Evolutionary conservation across 2,888 invertebrate species (phyloP).

Genomic region (Galerucella pusilla): DNA sequence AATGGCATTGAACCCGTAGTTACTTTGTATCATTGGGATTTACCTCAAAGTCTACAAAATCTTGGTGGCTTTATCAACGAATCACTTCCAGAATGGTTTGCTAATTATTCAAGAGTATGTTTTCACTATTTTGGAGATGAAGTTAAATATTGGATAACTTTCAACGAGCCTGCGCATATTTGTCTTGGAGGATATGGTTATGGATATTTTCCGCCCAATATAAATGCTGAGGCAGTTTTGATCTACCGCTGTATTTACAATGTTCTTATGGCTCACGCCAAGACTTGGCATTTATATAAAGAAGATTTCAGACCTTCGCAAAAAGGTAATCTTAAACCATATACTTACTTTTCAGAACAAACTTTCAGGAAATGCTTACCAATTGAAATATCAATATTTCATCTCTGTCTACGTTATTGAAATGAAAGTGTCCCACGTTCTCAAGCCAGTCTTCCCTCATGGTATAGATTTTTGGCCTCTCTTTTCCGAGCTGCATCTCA

Average conservation of each 20-base stretch:
- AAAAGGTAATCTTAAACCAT: slow-evolving; percentile 33
- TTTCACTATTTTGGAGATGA: slow-evolving; percentile 62
- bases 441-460: too few relatives aligned
- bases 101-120: slow-evolving; percentile 68
- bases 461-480: too few relatives aligned
- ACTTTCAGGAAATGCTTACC: not conserved
- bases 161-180: slow-evolving; percentile 66
- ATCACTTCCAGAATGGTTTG: slow-evolving; percentile 69
- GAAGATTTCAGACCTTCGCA: slow-evolving; percentile 65
- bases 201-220: slow-evolving; percentile 55
- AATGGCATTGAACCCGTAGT: slow-evolving; percentile 69
- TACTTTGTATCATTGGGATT: slow-evolving; percentile 70
- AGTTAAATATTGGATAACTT: slow-evolving; percentile 68
- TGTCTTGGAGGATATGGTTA: slow-evolving; percentile 52
- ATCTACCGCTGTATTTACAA: slow-evolving; percentile 74
- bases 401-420: too few relatives aligned
- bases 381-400: too few relatives aligned
- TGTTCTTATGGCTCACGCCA: slow-evolving; percentile 73
- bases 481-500: too few relatives aligned
- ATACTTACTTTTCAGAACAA: not conserved
- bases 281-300: slow-evolving; percentile 72
- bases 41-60: slow-evolving; percentile 58
- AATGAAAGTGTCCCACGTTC: too few relatives aligned
- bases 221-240: slow-evolving; percentile 64
- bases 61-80: slow-evolving; percentile 75